phyloP scores from a whole-genome alignment of 2,113 vertebrate species.

The Zosterops japonicus region DNA sequence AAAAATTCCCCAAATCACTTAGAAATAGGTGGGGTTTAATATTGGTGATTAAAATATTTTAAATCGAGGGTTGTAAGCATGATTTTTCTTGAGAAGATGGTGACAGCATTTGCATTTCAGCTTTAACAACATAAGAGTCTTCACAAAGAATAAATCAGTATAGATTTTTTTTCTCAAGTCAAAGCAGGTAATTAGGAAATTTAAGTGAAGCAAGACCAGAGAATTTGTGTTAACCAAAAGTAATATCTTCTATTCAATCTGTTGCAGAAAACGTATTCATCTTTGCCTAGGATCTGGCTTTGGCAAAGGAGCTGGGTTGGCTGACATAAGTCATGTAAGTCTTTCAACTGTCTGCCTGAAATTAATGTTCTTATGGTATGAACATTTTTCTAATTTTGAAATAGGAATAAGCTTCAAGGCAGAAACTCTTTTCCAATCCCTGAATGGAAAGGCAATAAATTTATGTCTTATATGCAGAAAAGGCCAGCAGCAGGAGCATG shows the following conservation, averaged over 20 bases:
- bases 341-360: background rate
- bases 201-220: background rate
- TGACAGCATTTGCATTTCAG: background rate
- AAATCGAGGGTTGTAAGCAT: background rate
- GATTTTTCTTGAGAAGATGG: background rate
- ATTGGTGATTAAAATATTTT: background rate
- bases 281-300: background rate
- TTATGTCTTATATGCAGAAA: background rate
- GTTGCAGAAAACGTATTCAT: background rate
- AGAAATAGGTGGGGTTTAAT: background rate
- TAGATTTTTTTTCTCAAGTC: background rate
- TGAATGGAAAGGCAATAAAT: background rate
- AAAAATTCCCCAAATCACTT: background rate
- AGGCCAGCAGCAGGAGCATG: background rate
- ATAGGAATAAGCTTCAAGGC: background rate
- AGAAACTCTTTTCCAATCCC: background rate
- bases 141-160: background rate
- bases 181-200: background rate
- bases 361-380: background rate
- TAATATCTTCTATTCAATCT: background rate
- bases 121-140: background rate
- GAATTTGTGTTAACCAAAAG: background rate
- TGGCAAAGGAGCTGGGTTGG: background rate
- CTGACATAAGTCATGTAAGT: background rate
- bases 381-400: background rate